These are phyloP conservation scores for Morone chrysops DNA, from an alignment of 2,113 vertebrate genomes.

Conservation along the genomic window DNA sequence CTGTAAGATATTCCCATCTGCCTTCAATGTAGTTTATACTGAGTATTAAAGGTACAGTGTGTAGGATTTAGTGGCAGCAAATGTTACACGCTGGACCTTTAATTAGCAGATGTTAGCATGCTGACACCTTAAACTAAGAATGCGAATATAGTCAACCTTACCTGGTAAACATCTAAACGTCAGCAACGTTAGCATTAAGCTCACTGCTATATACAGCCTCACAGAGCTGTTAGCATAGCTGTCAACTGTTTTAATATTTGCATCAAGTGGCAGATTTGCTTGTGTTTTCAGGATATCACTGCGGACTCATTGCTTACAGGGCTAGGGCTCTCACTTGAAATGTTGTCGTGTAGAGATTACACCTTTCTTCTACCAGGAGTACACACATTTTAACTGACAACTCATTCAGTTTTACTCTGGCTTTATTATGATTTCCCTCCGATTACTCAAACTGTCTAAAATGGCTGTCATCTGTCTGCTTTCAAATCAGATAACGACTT, in stretches of 20 bases:
- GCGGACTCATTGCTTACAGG: not conserved
- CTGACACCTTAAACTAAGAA: not conserved
- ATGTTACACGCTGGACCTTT: no score
- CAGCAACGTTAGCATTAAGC: not conserved
- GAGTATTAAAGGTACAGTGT: not conserved
- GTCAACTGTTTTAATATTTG: not conserved
- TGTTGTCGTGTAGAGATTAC: not conserved
- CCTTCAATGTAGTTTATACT: not conserved
- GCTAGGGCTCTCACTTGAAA: not conserved
- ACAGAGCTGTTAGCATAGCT: not conserved
- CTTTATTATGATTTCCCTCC: not conserved
- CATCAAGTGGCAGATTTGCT: not conserved
- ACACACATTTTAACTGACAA: not conserved
- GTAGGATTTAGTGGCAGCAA: no score
- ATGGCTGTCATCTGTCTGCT: conserved; percentile 12
- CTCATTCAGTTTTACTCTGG: not conserved
- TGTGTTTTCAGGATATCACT: not conserved
- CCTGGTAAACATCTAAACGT: not conserved
- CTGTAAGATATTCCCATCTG: not conserved
- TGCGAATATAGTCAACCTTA: not conserved
- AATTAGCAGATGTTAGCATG: not conserved
- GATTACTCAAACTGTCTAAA: not conserved
- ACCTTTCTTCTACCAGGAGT: not conserved
- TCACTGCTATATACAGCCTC: not conserved
- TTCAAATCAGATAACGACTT: conserved; percentile 46